A percentile compares a stretch with the other conserved stretches of the same genome.
Evolutionary conservation across 2,113 vertebrate genomes (phyloP).

Genomic region (Colius striatus): DNA sequence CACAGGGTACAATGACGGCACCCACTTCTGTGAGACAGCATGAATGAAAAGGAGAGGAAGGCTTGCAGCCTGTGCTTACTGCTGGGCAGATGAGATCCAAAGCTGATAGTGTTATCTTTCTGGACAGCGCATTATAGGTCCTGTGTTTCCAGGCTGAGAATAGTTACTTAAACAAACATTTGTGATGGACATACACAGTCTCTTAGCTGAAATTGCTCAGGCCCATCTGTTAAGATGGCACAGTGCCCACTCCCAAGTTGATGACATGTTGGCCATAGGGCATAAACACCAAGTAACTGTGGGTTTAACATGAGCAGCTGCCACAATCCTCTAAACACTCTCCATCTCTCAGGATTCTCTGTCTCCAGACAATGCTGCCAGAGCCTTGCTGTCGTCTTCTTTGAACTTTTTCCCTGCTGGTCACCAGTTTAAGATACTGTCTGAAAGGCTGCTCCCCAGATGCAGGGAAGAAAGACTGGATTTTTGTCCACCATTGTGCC

Average conservation of each 20-base stretch:
- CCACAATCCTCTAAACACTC: neutral
- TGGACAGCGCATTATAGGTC: neutral
- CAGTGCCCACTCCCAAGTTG: neutral
- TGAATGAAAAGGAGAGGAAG: neutral
- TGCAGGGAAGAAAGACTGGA: neutral
- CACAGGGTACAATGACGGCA: neutral
- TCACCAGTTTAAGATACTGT: neutral
- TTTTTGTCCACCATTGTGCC: rapidly evolving
- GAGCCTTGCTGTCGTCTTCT: neutral
- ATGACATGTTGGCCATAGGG: neutral
- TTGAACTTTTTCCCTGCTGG: neutral
- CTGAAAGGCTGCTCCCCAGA: neutral
- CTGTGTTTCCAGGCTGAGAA: neutral
- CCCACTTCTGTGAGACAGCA: neutral
- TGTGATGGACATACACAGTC: neutral
- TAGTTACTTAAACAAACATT: neutral
- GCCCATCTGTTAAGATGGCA: conserved; percentile 19
- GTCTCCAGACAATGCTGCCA: neutral
- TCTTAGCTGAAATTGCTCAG: neutral
- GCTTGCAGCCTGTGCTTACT: neutral
- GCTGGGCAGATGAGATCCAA: neutral
- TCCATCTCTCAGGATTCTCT: neutral
- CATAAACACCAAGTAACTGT: neutral
- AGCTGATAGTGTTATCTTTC: neutral
- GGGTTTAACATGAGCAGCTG: neutral